Evolutionary conservation across 2,797 vertebrate species (phyloP), one percentile per base, ranked within the genome.

Genomic region (Sebastes kiyomatsui): DNA sequence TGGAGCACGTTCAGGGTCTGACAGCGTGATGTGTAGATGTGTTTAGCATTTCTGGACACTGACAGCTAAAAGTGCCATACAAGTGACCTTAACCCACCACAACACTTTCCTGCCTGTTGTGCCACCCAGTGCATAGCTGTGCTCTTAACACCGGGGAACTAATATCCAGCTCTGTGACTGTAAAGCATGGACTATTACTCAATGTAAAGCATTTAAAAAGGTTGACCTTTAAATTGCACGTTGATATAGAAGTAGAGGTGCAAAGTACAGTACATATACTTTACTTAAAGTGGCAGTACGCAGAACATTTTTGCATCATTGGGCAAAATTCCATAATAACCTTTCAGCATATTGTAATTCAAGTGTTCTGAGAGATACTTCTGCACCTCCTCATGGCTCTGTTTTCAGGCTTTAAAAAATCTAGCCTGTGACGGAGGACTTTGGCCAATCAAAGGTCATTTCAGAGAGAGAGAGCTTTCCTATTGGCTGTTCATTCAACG

Each of bases 21-120:
- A 68, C 72, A 69, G 80, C 68, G 2, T 35, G 67, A 75, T 54
- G 77, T 77, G 68, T 64, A 42, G 59, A 73, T 83, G 76, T 85
- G 76, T 66, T 87, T 76, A 61, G 68, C 68, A 28, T 82, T 77
- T 80, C 56, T 76, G 67, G 22, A 42, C 62, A 23, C 70, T 49
- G 82, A 80, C 84, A 67, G 72, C 61, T 60, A 7, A 38, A 58
- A 76, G 28, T 38, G 67, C 58, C 14, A 11, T 9, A 28, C 27
- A 23, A 42, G 52, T 32, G 61, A 68, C 56, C 67, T 23, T 20
- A 22, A 68, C 46, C 54, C 61, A 28, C 56, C 7, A 12, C 5
- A 52, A 16, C 23, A 68, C 46, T 6, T 38, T 16, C 35, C 16
- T 4, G 6, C 18, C 46, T 69, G 65, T 23, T 61, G 62, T 42